Evolutionary conservation across 2,113 vertebrate species (phyloP).

Genomic region (Scomber scombrus): DNA sequence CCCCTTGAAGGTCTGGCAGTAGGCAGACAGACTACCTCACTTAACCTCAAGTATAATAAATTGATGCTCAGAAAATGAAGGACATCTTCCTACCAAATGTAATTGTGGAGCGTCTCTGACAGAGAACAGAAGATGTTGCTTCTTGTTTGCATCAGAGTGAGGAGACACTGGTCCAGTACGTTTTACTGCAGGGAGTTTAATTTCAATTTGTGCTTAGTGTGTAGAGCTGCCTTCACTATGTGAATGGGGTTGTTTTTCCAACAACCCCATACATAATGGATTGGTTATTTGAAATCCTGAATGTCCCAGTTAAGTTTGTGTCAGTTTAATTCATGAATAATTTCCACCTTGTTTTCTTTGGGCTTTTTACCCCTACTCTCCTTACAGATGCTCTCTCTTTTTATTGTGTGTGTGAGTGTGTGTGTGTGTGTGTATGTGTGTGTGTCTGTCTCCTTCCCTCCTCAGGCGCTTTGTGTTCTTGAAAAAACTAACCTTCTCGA

Average conservation of each 20-base stretch:
- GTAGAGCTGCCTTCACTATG: constrained; percentile 2
- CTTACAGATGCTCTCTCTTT: constrained; percentile 17
- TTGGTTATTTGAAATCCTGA: constrained; percentile 68
- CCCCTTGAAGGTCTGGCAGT: constrained; percentile 51
- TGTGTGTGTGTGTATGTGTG: no score
- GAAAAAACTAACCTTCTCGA: constrained; percentile 22
- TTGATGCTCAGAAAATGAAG: constrained; percentile 30
- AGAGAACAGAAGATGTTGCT: constrained; percentile 27
- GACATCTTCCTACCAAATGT: constrained; percentile 25
- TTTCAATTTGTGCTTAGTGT: constrained; percentile 42
- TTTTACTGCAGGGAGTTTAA: constrained; percentile 40
- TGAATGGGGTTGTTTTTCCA: constrained; percentile 49
- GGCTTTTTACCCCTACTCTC: constrained; percentile 37
- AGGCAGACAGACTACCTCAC: constrained; percentile 22
- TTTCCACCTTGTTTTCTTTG: constrained; percentile 64
- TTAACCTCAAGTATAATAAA: constrained; percentile 32
- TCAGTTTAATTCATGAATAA: constrained; percentile 75
- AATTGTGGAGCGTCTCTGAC: constrained; percentile 2
- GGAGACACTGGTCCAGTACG: constrained; percentile 34
- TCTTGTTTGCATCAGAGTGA: constrained; percentile 27
- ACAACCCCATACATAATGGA: constrained; percentile 67
- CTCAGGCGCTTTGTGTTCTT: constrained; percentile 33
- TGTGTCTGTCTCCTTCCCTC: constrained; percentile 1
- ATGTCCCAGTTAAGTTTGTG: constrained; percentile 69
- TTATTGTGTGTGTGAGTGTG: neutral